Evolutionary conservation across 2,113 vertebrate species (phyloP).

Genomic region (Ranitomeya imitator): DNA sequence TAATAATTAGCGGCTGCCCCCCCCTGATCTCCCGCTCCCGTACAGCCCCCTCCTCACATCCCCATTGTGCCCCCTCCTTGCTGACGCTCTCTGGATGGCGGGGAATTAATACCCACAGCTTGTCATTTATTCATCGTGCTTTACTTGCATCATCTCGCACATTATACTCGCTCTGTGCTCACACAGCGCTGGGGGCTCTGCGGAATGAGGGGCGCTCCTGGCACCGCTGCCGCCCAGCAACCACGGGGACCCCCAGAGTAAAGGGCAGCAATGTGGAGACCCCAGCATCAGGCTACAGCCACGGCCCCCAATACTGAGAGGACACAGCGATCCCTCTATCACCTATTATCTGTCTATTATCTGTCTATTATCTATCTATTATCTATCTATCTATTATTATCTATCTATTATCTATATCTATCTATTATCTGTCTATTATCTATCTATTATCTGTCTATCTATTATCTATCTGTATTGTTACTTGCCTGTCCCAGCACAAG

Average conservation of each 20-base stretch:
- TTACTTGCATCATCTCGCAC: conserved; percentile 40
- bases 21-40: neutral
- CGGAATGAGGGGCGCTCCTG: neutral
- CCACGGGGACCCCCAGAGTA: neutral
- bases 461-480: no score
- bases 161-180: neutral
- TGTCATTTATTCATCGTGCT: conserved; percentile 52
- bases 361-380: no score
- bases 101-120: conserved; percentile 48
- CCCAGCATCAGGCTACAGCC: no score
- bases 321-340: neutral
- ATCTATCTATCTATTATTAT: no score
- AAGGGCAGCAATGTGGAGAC: neutral
- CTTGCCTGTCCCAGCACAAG: no score
- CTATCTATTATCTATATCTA: no score
- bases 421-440: no score
- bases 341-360: neutral
- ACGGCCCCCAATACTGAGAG: no score
- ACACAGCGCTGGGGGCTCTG: neutral
- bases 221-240: neutral
- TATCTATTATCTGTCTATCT: no score
- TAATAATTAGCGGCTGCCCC: no score
- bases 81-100: neutral
- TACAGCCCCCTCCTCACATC: neutral
- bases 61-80: neutral